A percentile compares a stretch with the other conserved stretches of the same genome.
Evolutionary conservation across 2,113 vertebrate genomes (phyloP).

Genomic region (Narcine bancroftii): DNA sequence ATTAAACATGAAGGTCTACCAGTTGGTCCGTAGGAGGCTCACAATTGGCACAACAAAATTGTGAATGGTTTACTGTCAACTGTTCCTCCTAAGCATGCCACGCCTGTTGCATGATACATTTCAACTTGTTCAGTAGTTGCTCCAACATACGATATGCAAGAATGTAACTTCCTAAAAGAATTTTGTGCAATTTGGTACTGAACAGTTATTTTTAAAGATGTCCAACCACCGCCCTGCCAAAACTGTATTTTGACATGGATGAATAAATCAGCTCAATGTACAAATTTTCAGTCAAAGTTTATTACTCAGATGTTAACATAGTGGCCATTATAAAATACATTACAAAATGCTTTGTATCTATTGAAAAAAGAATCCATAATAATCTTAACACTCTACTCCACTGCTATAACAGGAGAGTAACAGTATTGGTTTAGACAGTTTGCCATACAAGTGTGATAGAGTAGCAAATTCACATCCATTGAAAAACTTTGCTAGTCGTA

Average conservation of each 20-base stretch:
- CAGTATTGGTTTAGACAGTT: neutral
- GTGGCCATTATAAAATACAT: neutral
- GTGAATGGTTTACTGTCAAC: neutral
- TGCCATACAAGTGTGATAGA: neutral
- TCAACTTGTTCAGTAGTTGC: neutral
- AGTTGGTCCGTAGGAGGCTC: neutral
- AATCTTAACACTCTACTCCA: neutral
- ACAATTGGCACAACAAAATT: neutral
- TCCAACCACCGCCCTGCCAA: neutral
- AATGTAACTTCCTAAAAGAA: neutral
- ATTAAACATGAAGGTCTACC: too few species aligned
- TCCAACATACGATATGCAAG: neutral
- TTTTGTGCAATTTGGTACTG: neutral
- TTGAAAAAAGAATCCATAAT: neutral
- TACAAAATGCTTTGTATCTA: neutral
- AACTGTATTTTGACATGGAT: neutral
- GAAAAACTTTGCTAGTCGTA: neutral
- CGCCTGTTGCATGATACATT: neutral
- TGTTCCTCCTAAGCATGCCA: neutral
- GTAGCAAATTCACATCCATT: neutral
- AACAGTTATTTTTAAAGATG: neutral
- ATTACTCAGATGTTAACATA: neutral
- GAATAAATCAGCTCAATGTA: neutral
- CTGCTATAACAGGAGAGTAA: neutral
- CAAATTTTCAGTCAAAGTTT: neutral